These are phyloP conservation scores for Drosophila recens DNA, from an alignment of 2,888 invertebrate species.

Conservation along the genomic window DNA sequence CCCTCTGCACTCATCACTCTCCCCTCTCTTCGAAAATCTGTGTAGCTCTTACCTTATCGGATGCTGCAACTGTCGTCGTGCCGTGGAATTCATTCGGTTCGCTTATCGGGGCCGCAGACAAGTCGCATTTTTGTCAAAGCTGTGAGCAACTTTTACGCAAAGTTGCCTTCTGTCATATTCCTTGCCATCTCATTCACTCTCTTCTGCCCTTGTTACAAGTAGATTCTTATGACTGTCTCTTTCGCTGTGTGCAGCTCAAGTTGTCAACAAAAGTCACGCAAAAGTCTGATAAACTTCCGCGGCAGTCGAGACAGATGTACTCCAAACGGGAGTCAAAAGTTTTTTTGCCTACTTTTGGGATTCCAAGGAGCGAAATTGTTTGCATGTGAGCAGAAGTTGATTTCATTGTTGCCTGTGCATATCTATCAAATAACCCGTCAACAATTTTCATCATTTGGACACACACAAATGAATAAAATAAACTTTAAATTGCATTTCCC, in stretches of 20 bases:
- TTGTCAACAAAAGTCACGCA: slow-evolving; percentile 78
- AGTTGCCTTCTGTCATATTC: slow-evolving; percentile 58
- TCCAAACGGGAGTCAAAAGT: slow-evolving; percentile 28
- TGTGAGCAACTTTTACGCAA: slow-evolving; percentile 55
- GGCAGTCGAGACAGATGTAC: slow-evolving; percentile 69
- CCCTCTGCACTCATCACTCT: not conserved
- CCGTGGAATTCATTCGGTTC: slow-evolving; percentile 60
- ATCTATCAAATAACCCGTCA: slow-evolving; percentile 54
- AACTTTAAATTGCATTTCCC: slow-evolving; percentile 72
- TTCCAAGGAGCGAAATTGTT: slow-evolving; percentile 12
- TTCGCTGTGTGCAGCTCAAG: slow-evolving; percentile 43
- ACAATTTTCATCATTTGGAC: slow-evolving; percentile 55
- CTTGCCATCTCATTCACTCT: not conserved
- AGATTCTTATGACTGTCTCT: slow-evolving; percentile 6
- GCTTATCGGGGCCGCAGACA: slow-evolving; percentile 68
- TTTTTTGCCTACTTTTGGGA: slow-evolving; percentile 60
- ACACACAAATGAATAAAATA: slow-evolving; percentile 41
- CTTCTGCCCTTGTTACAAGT: not conserved
- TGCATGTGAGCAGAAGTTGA: slow-evolving; percentile 41
- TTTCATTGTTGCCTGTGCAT: slow-evolving; percentile 40
- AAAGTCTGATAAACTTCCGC: slow-evolving; percentile 79
- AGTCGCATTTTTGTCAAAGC: slow-evolving; percentile 56
- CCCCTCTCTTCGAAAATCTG: not conserved
- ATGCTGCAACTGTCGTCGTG: slow-evolving; percentile 46
- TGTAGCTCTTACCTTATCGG: slow-evolving; percentile 38